Conservation (phyloP, 1,140 invertebrate species). For the Zaprionus lachaisei region DNA sequence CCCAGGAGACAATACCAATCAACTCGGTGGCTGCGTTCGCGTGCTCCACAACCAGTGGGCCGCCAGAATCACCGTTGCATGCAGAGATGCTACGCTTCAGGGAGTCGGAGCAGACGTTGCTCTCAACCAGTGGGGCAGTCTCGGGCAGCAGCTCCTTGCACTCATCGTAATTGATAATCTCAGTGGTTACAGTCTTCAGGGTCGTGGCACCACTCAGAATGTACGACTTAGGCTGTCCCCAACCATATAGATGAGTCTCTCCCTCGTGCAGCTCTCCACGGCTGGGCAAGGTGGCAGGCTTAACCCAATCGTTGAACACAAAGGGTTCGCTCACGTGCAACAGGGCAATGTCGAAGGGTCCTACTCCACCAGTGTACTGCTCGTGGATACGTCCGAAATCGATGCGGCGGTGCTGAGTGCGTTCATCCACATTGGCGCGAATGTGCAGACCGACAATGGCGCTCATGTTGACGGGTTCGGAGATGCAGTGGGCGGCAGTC, state of each 20-base stretch:
- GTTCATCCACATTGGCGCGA: conserved; percentile 73
- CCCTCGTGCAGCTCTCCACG: conserved; percentile 81
- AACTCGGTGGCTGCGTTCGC: conserved; percentile 63
- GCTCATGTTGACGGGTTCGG: conserved; percentile 54
- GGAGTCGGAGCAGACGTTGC: conserved; percentile 88
- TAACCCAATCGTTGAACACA: conserved; percentile 85
- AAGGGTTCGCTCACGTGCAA: conserved; percentile 86
- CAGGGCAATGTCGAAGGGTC: conserved; percentile 88
- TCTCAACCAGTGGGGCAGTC: conserved; percentile 69
- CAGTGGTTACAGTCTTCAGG: conserved; percentile 82
- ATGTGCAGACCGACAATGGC: conserved; percentile 73
- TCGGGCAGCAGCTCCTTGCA: conserved; percentile 62
- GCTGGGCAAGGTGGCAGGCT: conserved; percentile 85
- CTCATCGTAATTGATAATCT: conserved; percentile 72
- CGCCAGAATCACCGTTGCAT: conserved; percentile 89
- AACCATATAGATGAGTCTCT: conserved; percentile 84
- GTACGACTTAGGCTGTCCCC: conserved; percentile 85
- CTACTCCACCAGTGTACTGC: conserved; percentile 85
- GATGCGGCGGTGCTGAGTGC: conserved; percentile 85
- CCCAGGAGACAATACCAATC: conserved; percentile 91
- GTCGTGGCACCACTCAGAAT: conserved; percentile 58
- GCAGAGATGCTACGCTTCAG: conserved; percentile 86
- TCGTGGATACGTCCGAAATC: conserved; percentile 84
- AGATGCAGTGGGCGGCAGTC: conserved; percentile 79
- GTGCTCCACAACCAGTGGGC: conserved; percentile 86